Conservation (phyloP, 1,140 invertebrate genomes). For the Aleiodes sp. region DNA sequence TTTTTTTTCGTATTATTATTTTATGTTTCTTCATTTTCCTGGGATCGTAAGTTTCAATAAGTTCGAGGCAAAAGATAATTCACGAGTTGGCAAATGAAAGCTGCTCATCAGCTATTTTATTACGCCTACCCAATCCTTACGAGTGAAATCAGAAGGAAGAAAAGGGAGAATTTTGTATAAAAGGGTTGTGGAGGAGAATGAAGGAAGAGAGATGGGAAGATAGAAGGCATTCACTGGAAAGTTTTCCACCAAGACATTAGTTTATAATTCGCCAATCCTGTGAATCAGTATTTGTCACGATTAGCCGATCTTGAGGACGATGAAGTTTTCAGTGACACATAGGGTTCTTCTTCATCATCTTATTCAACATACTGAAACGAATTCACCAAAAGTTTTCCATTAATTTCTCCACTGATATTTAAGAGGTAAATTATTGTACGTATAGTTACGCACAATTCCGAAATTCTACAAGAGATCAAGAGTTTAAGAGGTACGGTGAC, state of each 20-base stretch:
- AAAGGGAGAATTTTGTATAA: neutral
- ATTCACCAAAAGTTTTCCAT: conserved; percentile 56
- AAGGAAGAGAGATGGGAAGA: neutral
- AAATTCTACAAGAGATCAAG: conserved; percentile 49
- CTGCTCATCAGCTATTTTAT: conserved; percentile 16
- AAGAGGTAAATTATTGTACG: conserved; percentile 58
- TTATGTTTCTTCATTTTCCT: conserved; percentile 1
- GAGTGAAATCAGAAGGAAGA: conserved; percentile 11
- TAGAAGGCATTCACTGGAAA: conserved; percentile 10
- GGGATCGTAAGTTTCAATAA: conserved; percentile 16
- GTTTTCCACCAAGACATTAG: conserved; percentile 53
- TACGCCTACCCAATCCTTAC: neutral
- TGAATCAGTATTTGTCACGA: conserved; percentile 67
- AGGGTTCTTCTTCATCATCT: conserved; percentile 20
- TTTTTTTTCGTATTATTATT: too few species aligned
- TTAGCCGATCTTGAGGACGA: conserved; percentile 54
- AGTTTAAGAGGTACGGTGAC: neutral
- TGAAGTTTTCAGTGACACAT: conserved; percentile 11
- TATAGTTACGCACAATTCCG: conserved; percentile 61
- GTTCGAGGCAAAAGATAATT: conserved; percentile 1
- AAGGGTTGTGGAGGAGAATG: conserved; percentile 10
- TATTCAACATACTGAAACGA: conserved; percentile 7
- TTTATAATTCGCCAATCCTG: conserved; percentile 65
- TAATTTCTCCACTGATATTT: conserved; percentile 58
- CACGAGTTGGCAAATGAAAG: conserved; percentile 9